Evolutionary conservation across 2,888 invertebrate genomes (phyloP).

Genomic region (Achlya flavicornis): DNA sequence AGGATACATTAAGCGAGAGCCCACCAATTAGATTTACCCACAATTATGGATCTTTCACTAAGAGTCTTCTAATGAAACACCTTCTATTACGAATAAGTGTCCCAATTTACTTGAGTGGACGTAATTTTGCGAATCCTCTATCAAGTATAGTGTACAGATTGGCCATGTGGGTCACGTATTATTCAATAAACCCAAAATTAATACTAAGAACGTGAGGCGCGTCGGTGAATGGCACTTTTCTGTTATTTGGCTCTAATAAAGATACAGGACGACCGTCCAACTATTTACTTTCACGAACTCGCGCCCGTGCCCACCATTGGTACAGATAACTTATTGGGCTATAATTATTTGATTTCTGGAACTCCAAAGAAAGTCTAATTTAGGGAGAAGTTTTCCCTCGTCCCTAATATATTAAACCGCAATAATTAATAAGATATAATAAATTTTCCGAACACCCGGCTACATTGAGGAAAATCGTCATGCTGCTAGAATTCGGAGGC

Average conservation of each 20-base stretch:
- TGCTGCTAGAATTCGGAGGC: conserved; percentile 43
- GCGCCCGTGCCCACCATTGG: conserved; percentile 30
- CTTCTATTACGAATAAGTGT: conserved; percentile 50
- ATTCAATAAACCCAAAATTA: conserved; percentile 81
- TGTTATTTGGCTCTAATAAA: conserved; percentile 64
- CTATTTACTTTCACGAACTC: conserved; percentile 48
- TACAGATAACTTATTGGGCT: conserved; percentile 31
- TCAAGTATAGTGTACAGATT: conserved; percentile 53
- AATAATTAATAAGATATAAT: conserved; percentile 64
- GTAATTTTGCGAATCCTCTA: conserved; percentile 62
- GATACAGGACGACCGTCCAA: conserved; percentile 41
- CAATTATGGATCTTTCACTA: conserved; percentile 6
- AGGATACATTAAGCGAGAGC: neutral
- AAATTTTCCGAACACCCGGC: conserved; percentile 55
- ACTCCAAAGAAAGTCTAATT: conserved; percentile 38
- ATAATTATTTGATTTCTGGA: conserved; percentile 47
- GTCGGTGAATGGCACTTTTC: conserved; percentile 56
- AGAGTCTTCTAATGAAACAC: conserved; percentile 17
- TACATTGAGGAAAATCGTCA: conserved; percentile 50
- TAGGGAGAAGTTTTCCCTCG: conserved; percentile 32
- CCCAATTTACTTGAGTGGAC: conserved; percentile 61
- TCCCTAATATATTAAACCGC: conserved; percentile 56
- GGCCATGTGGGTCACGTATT: conserved; percentile 73
- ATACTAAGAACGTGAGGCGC: conserved; percentile 70
- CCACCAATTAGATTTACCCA: conserved; percentile 2